Conservation (phyloP, 2,113 vertebrate genomes). For the Actinemys pallida region DNA sequence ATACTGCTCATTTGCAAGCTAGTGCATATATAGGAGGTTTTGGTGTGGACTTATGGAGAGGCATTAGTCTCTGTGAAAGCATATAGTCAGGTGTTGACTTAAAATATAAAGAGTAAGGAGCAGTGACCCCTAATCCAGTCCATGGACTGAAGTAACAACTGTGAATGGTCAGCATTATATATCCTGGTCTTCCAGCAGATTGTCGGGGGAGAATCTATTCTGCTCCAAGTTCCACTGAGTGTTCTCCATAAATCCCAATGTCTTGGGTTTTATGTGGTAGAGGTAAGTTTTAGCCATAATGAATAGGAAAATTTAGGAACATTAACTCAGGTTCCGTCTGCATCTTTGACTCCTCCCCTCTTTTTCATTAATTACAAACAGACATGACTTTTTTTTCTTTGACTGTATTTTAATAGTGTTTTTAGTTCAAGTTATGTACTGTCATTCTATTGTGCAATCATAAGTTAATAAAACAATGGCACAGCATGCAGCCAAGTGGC, state of each 20-base stretch:
- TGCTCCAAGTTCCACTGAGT: neutral
- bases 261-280: neutral
- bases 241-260: neutral
- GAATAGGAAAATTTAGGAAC: neutral
- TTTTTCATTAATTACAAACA: neutral
- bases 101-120: neutral
- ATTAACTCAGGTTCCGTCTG: neutral
- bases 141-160: neutral
- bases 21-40: neutral
- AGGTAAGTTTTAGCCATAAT: constrained; percentile 12
- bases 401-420: neutral
- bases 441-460: constrained; percentile 39
- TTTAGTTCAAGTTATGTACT: constrained; percentile 36
- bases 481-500: neutral
- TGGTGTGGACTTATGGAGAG: neutral
- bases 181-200: neutral
- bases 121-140: neutral
- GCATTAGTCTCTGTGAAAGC: neutral
- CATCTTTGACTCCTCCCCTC: neutral
- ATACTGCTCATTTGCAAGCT: neutral
- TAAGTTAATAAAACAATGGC: constrained; percentile 46
- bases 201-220: neutral
- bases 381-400: constrained; percentile 1
- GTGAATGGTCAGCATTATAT: neutral
- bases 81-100: rapidly evolving